phyloP scores from a whole-genome alignment of 2,113 vertebrate genomes.

The Suricata suricatta region DNA sequence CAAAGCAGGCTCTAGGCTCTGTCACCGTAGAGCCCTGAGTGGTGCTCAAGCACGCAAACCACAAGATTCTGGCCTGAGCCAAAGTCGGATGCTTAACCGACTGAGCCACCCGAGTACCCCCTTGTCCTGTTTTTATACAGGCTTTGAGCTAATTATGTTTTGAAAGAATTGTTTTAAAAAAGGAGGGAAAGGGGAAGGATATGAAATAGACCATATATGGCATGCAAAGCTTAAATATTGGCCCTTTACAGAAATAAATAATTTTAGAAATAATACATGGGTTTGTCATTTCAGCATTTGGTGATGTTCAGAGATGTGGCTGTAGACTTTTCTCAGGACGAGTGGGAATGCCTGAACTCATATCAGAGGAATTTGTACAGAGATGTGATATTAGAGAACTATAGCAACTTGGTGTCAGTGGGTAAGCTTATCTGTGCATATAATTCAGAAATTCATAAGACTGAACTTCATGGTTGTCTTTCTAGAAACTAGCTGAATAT shows the following conservation, averaged over 20 bases:
- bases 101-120: no score
- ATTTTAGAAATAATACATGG: not conserved
- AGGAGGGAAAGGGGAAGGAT: not conserved
- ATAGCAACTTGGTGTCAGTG: slow-evolving; percentile 73
- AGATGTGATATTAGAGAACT: slow-evolving; percentile 76
- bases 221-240: slow-evolving; percentile 5
- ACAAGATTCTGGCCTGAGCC: no score
- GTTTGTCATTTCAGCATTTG: slow-evolving; percentile 69
- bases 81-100: no score
- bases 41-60: no score
- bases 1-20: no score
- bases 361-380: slow-evolving; percentile 71
- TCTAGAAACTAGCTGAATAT: not conserved
- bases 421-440: slow-evolving; percentile 60
- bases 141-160: not conserved
- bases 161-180: not conserved
- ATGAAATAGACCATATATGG: not conserved
- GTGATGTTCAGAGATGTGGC: slow-evolving; percentile 76
- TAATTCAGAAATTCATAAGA: slow-evolving; percentile 25
- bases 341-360: slow-evolving; percentile 71
- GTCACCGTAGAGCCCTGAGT: no score
- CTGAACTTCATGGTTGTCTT: not conserved
- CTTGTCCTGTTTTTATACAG: not conserved
- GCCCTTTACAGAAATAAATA: not conserved
- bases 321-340: slow-evolving; percentile 76